Evolutionary conservation across 1,140 invertebrate species (phyloP), one percentile per base, ranked within the genome.

Genomic region (Neodiprion lecontei): DNA sequence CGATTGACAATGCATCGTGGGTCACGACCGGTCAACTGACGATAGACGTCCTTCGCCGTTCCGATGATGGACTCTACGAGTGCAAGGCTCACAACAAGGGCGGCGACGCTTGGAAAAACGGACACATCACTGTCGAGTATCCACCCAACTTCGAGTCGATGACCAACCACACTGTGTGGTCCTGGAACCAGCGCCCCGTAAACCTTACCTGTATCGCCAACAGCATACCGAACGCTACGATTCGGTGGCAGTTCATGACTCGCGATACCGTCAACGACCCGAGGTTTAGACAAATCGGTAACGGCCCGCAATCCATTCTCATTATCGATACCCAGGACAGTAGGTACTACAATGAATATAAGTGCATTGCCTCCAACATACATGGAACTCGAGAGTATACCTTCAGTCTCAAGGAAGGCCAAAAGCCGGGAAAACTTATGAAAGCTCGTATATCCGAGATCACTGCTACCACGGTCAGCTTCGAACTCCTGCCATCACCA

Each of bases 151-250:
- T 97, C 82, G 92, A 91, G 48, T 90, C 92, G n/a, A 94, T 94
- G 88, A 90, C 91, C 71, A 92, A 93, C 75, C 82, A 90, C 7
- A 92, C 92, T 5, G 89, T 93, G 1, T 97, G 93, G 91, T 95
- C 93, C 8, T 98, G 96, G 96, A 91, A 94, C 40, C 87, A 91
- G 50, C 90, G 91, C 77, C 92, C 93, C 4, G 95, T 94, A 0
- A 98, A 98, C 83, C 89, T 98, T 0, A 96, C 94, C 49, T 98
- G 96, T 82, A 89, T 96, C n/a, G 95, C 95, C 11, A 93, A 95
- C 85, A 93, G 95, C 77, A 96, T 98, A 82, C 97, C 97, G 0
- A 97, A 98, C 85, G 96, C 97, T 1, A 97, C 96, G 1, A 96
- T 97, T 76, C 91, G 91, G 75, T 98, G 96, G 96, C 91, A 90